Percentiles rank a stretch among this genome's conserved stretches.
These are phyloP conservation scores for Etia nguti DNA, from an alignment of 2,113 vertebrate genomes.

Conservation along the genomic window DNA sequence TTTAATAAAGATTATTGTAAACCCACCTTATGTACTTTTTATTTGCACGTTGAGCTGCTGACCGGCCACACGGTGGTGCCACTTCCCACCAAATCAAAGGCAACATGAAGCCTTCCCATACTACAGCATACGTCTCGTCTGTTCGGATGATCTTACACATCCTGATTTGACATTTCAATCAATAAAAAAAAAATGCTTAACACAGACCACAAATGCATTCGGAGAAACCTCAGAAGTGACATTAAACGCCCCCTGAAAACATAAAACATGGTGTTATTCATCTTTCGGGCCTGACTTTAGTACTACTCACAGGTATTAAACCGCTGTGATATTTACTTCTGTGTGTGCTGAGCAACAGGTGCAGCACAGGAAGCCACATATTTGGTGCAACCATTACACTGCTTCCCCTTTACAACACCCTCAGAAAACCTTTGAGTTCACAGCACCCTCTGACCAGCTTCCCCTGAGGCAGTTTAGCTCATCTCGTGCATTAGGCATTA, in stretches of 20 bases:
- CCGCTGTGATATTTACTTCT: background rate
- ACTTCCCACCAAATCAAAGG: background rate
- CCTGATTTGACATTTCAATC: background rate
- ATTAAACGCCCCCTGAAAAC: background rate
- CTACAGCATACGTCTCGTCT: background rate
- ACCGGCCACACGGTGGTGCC: conserved; percentile 30
- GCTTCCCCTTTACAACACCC: background rate
- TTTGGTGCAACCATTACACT: background rate
- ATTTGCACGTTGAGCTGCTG: background rate
- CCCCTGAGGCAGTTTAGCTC: background rate
- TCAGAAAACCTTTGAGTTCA: background rate
- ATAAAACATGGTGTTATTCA: background rate
- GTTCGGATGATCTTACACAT: rapidly evolving
- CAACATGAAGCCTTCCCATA: background rate
- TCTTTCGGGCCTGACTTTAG: background rate
- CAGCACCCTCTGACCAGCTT: background rate
- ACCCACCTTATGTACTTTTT: background rate
- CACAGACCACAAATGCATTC: background rate
- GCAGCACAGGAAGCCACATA: conserved; percentile 43
- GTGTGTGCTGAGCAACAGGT: background rate
- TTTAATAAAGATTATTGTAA: background rate
- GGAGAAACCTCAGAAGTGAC: background rate
- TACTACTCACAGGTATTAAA: background rate
- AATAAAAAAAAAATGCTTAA: background rate
- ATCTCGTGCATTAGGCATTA: background rate